phyloP scores from a whole-genome alignment of 2,797 vertebrate genomes.

The Hydrocynus forskahlii region DNA sequence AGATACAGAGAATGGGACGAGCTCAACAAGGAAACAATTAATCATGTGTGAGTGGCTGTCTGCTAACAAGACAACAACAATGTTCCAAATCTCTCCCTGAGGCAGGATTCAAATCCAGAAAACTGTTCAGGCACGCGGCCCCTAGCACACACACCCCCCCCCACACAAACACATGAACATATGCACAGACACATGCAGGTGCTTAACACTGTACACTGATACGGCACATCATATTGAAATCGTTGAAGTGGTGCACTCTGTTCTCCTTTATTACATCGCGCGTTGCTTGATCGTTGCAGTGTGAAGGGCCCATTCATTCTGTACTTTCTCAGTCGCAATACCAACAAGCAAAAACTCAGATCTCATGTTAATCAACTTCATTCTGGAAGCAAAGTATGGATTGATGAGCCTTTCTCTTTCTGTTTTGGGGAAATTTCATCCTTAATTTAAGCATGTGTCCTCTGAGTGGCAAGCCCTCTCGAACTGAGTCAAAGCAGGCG shows the following conservation, averaged over 20 bases:
- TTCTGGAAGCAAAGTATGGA: constrained; percentile 64
- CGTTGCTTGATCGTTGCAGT: constrained; percentile 18
- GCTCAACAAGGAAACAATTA: constrained; percentile 83
- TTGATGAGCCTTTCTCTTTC: constrained; percentile 67
- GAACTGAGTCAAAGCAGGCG: constrained; percentile 90
- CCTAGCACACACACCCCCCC: constrained; percentile 48
- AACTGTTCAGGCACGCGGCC: constrained; percentile 47
- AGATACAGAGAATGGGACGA: constrained; percentile 72
- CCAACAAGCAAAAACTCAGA: constrained; percentile 48
- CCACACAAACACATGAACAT: constrained; percentile 48
- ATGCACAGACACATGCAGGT: constrained; percentile 55
- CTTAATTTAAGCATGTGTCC: constrained; percentile 84
- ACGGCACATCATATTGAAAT: constrained; percentile 8
- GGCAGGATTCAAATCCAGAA: constrained; percentile 70
- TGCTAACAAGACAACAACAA: constrained; percentile 81
- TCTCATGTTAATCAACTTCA: constrained; percentile 48
- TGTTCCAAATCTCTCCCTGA: constrained; percentile 76
- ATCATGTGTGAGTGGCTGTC: constrained; percentile 83
- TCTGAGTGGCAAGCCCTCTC: constrained; percentile 89
- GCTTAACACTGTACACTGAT: constrained; percentile 56
- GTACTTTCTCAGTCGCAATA: constrained; percentile 34
- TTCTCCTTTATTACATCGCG: constrained; percentile 12
- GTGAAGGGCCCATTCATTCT: constrained; percentile 40
- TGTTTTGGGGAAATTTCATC: constrained; percentile 77
- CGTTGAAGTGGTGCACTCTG: not conserved